A percentile compares a stretch with the other conserved stretches of the same genome.
Conservation (phyloP, 2,113 vertebrate genomes). For the Nestor notabilis region DNA sequence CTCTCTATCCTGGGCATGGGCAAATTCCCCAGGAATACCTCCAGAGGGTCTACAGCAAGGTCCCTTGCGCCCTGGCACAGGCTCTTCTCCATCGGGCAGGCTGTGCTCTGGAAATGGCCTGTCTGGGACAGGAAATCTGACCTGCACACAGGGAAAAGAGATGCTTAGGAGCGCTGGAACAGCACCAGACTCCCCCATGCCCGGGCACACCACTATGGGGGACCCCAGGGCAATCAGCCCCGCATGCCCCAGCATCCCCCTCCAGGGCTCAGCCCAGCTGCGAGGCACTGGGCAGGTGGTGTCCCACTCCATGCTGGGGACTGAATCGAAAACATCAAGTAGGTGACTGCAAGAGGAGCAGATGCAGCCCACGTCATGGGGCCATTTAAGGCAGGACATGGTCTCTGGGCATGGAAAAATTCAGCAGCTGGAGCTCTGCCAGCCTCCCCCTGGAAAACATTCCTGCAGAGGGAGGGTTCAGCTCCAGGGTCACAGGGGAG, state of each 20-base stretch:
- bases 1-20: neutral
- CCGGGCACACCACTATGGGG: rapidly evolving
- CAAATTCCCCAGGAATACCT: rapidly evolving
- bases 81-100: neutral
- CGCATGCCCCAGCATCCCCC: rapidly evolving
- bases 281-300: neutral
- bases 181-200: rapidly evolving
- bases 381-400: neutral
- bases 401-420: neutral
- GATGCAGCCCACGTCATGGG: neutral
- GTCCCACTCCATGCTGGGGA: rapidly evolving
- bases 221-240: neutral
- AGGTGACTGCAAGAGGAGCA: neutral
- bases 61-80: neutral
- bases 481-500: neutral
- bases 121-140: neutral
- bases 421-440: neutral
- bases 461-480: neutral
- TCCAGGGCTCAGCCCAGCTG: rapidly evolving
- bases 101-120: neutral
- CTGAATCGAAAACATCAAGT: neutral
- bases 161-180: neutral
- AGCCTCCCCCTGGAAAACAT: neutral
- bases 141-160: neutral
- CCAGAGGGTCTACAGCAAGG: neutral